Percentiles rank a stretch among this genome's conserved stretches.
Conservation (phyloP, 2,888 invertebrate species). For the Cryptus viduatorius region DNA sequence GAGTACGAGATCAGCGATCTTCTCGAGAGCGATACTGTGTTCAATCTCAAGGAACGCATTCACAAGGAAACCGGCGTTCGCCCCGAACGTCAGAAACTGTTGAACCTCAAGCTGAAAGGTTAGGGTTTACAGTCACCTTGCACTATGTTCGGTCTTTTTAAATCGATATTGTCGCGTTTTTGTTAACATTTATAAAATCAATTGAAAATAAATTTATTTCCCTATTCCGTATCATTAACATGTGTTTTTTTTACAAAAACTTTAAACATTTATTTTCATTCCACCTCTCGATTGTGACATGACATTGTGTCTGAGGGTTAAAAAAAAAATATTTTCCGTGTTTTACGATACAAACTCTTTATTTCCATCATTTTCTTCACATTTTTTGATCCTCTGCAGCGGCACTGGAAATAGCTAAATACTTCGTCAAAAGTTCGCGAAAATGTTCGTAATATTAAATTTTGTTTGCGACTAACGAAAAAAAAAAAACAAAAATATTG, state of each 20-base stretch:
- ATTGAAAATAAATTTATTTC: neutral
- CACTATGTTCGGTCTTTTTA: constrained; percentile 46
- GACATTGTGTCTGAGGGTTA: no score
- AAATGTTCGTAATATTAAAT: no score
- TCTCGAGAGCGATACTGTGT: constrained; percentile 92
- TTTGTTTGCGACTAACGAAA: no score
- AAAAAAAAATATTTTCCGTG: no score
- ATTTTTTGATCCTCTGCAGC: no score
- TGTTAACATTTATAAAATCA: neutral
- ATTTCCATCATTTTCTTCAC: no score
- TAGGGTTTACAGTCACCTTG: constrained; percentile 72
- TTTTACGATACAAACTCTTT: no score
- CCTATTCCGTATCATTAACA: neutral
- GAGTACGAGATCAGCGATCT: constrained; percentile 93
- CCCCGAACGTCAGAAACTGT: constrained; percentile 96
- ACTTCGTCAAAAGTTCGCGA: no score
- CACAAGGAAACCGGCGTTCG: constrained; percentile 95
- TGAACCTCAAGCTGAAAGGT: constrained; percentile 97
- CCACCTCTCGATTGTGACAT: no score
- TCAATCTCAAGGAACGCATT: constrained; percentile 93
- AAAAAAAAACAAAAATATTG: no score
- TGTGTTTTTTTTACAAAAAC: neutral
- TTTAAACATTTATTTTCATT: no score
- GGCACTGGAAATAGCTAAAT: no score
- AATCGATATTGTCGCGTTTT: neutral